Base-by-base conservation (phyloP, 2,797 vertebrate genomes). In the Anguilla obscura region DNA sequence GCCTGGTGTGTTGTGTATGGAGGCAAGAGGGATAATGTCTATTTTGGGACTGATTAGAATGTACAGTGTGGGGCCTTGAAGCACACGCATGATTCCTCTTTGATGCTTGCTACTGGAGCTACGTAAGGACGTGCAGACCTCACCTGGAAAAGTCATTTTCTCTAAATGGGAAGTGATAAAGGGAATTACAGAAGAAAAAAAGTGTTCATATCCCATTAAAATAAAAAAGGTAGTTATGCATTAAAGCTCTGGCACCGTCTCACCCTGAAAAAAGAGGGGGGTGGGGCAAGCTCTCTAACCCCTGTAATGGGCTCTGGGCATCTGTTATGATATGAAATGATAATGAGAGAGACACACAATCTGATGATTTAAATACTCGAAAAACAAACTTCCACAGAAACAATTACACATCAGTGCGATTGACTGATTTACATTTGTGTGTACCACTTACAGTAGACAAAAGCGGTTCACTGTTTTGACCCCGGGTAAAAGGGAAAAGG, bases 321-420 rank as follows among this genome's bases (percentile, higher is more conserved):
- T 71, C 52, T 71, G 40, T 88, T 84, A 88, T 85, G 63, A 85
- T 30, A 85, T 40, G 36, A 40, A 27, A 69, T 85, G 40, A 71
- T 82, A 74, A 84, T 71, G 60, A 85, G 36, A 66, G 33, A 12
- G 82, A 76, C 83, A 79, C 66, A 66, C 66, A 58, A 82, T 76
- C n/a, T 56, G 66, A 85, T 85, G 12, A 76, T 85, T 88, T 85
- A 24, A 85, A 79, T 85, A 85, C 50, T 88, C 48, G 8, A 76
- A 85, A 85, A 88, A 85, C 83, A 88, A 76, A 85, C 52, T 84
- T 52, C 71, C 50, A 74, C 82, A 76, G 66, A 74, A 66, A 76
- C 83, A 88, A 56, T 71, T 85, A 50, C 83, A 27, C 52, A 36
- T 85, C 27, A 56, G 63, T 40, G 63, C 52, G 83, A 60, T 52